Base-by-base conservation (phyloP, 92 coral and sea anemone species). In the Pocillopora meandrina region DNA sequence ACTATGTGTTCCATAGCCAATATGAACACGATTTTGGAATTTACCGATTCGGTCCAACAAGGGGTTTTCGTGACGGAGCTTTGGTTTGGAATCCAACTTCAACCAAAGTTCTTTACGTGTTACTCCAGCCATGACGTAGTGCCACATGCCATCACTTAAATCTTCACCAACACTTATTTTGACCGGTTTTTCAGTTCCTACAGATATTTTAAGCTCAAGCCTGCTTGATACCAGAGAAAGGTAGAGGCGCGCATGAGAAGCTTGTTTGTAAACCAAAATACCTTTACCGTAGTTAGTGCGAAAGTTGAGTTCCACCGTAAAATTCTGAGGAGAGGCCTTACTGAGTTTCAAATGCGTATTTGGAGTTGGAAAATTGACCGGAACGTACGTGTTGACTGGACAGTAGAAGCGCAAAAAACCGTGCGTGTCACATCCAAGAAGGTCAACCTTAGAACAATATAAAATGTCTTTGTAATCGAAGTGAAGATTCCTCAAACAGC, bases 101-200 rank as follows among this genome's bases (percentile, higher is more conserved):
- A 95, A 79, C 90, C 93, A 83, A 86, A 95, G 59, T 55, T 90
- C 92, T 20, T 75, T 70, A 4, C 80, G 69, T 63, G 88, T 88
- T n/a, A 92, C 92, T 17, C 98, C 95, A 61, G 98, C 95, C 63
- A 77, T 86, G 80, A 95, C 95, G 79, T 90, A 88, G 75, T 95
- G 98, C 98, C 98, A 95, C 86, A 78, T 87, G 19, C 98, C 98
- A 81, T 95, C 98, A 71, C 91, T 87, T 58, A 95, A 92, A 77
- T 84, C 88, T 68, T 88, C 89, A 20, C 95, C 97, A 4, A 92
- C 88, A 63, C 90, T 88, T 66, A 96, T 89, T 70, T 78, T 85
- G 66, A 96, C 82, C 77, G 93, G 96, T 65, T 80, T 76, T 67
- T 92, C 90, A 59, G 78, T 86, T 64, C 90, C 93, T 19, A 94